Conservation (phyloP, 2,797 vertebrate species). For the Euphonia xanthogaster region DNA sequence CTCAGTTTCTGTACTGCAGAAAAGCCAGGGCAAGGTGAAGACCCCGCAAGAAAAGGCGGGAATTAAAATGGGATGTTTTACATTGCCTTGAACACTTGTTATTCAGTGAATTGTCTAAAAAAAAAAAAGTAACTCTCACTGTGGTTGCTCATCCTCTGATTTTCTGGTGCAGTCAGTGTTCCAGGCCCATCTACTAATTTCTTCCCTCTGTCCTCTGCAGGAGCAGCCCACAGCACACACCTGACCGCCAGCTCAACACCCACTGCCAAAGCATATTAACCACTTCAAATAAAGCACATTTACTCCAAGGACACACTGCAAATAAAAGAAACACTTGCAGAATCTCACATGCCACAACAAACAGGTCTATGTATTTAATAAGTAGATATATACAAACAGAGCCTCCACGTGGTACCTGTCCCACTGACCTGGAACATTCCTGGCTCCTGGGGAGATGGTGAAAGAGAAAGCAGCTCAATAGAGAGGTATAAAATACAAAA, state of each 20-base stretch:
- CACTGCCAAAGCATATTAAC: not conserved
- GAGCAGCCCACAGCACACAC: not conserved
- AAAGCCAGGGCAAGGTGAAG: not conserved
- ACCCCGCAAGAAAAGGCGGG: fast-evolving
- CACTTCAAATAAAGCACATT: not conserved
- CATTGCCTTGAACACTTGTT: not conserved
- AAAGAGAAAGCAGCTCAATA: not conserved
- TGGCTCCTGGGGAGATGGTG: not conserved
- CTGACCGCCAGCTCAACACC: not conserved
- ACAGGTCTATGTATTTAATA: not conserved
- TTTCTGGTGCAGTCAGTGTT: not conserved
- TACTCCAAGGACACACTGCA: not conserved
- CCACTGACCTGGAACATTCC: not conserved
- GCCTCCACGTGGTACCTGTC: not conserved
- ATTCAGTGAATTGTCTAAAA: fast-evolving
- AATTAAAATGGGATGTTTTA: not conserved
- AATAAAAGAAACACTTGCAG: not conserved
- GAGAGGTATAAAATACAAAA: not conserved
- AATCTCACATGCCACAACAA: not conserved
- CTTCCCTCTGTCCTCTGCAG: not conserved
- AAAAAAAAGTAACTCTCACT: not conserved
- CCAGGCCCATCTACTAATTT: too few species aligned
- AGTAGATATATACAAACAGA: not conserved
- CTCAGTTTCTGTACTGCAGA: not conserved
- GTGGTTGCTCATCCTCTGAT: not conserved